Conservation (phyloP, 2,797 vertebrate genomes). For the Eulemur coronatus region DNA sequence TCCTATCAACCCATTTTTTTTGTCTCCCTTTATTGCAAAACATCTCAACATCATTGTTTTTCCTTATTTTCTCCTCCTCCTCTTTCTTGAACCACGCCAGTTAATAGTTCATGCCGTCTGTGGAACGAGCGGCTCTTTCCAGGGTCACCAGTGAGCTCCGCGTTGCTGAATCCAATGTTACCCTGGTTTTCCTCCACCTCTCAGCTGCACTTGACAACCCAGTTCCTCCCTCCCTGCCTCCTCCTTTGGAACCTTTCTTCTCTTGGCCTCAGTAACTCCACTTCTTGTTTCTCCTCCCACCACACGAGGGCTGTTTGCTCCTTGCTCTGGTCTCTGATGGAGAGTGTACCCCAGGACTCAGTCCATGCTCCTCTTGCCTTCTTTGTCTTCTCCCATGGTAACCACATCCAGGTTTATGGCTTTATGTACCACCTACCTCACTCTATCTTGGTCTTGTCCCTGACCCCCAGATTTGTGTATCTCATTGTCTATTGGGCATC, state of each 20-base stretch:
- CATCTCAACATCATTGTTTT: background rate
- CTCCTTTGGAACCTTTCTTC: background rate
- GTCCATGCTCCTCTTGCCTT: background rate
- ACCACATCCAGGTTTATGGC: background rate
- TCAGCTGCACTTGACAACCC: background rate
- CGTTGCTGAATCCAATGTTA: rapidly evolving
- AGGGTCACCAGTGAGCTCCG: background rate
- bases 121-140: background rate
- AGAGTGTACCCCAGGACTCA: background rate
- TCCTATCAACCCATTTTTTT: background rate
- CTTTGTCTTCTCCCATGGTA: background rate
- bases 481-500: background rate
- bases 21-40: background rate
- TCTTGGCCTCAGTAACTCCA: background rate
- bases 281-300: background rate
- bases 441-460: background rate
- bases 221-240: background rate
- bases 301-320: background rate
- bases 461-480: background rate
- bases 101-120: background rate
- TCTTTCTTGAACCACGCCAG: background rate
- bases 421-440: background rate
- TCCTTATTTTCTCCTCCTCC: background rate
- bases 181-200: background rate
- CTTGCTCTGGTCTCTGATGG: background rate